phyloP scores from a whole-genome alignment of 1,140 invertebrate species.

The Metaphire vulgaris region DNA sequence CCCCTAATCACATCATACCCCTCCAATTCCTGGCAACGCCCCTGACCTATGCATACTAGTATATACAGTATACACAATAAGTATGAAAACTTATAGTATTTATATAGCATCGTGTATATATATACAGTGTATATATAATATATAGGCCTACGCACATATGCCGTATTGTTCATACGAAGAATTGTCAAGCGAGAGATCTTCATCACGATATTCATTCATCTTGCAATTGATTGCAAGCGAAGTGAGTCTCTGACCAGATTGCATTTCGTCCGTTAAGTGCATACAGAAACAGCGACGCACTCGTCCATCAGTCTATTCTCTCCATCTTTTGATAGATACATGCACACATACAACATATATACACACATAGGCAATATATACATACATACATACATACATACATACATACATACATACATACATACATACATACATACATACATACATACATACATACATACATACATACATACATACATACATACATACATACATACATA shows the following conservation, averaged over 20 bases:
- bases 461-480: background rate
- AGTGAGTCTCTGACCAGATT: background rate
- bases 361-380: background rate
- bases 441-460: background rate
- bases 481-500: constrained; percentile 3
- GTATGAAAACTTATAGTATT: too few relatives aligned
- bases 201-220: too few relatives aligned
- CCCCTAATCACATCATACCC: too few relatives aligned
- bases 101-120: too few relatives aligned
- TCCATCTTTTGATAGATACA: background rate
- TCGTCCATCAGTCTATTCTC: background rate
- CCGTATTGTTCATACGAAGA: too few relatives aligned
- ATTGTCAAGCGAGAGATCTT: background rate
- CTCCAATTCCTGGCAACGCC: too few relatives aligned
- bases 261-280: background rate
- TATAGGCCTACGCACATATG: too few relatives aligned
- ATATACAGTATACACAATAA: too few relatives aligned
- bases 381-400: background rate
- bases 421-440: background rate
- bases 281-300: background rate
- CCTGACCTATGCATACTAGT: too few relatives aligned
- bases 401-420: background rate
- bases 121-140: too few relatives aligned
- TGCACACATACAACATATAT: too few relatives aligned
- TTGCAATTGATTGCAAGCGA: too few relatives aligned